Percentiles rank a stretch among this genome's conserved stretches.
phyloP scores from a whole-genome alignment of 1,140 invertebrate genomes.

The Drosophila nebulosa region DNA sequence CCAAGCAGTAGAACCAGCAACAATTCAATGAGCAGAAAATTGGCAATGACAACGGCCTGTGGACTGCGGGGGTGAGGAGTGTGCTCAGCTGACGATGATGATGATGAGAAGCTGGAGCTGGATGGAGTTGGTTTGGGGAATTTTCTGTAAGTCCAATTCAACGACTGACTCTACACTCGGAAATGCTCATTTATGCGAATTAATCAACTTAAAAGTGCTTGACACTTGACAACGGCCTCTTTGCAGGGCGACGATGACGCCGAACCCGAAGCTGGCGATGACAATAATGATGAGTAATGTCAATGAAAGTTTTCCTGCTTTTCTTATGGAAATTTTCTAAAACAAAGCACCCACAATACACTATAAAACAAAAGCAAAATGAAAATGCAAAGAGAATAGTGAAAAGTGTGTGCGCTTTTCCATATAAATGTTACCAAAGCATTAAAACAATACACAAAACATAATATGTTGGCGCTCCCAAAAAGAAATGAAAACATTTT shows the following conservation, averaged over 20 bases:
- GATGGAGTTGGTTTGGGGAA: no score
- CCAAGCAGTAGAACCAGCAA: conserved; percentile 10
- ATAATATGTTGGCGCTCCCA: conserved; percentile 45
- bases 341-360: conserved; percentile 1
- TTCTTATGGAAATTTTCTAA: conserved; percentile 29
- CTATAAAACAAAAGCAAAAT: neutral
- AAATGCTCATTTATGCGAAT: conserved; percentile 62
- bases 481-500: neutral
- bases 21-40: conserved; percentile 20
- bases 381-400: conserved; percentile 26
- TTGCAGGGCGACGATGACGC: conserved; percentile 9
- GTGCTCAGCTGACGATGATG: neutral
- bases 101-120: neutral
- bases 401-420: conserved; percentile 9
- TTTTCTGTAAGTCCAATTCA: neutral
- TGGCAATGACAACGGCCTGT: conserved; percentile 46
- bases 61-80: conserved; percentile 4
- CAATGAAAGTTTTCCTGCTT: conserved; percentile 41
- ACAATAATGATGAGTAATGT: conserved; percentile 21
- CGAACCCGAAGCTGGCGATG: conserved; percentile 18
- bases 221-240: conserved; percentile 43
- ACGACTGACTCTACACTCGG: conserved; percentile 11
- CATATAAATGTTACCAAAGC: conserved; percentile 23
- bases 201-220: conserved; percentile 52
- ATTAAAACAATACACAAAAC: conserved; percentile 38